phyloP scores from a whole-genome alignment of 2,113 vertebrate species.

The Amazona vittata region DNA sequence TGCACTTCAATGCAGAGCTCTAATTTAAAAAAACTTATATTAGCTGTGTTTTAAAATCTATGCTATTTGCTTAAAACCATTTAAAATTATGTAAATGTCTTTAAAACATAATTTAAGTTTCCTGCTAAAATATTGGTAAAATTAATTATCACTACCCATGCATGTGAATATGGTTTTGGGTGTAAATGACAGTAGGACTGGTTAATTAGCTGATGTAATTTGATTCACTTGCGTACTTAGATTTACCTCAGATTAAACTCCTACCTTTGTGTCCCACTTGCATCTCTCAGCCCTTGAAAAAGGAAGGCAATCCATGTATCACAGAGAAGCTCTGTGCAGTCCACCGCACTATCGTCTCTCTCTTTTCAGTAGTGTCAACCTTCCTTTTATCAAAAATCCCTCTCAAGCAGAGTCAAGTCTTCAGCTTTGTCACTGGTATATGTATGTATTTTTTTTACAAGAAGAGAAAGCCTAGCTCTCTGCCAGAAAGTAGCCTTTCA shows the following conservation, averaged over 20 bases:
- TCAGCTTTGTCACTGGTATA: background rate
- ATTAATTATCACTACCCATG: background rate
- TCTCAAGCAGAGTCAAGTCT: background rate
- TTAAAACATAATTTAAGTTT: background rate
- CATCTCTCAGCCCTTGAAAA: background rate
- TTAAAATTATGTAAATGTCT: background rate
- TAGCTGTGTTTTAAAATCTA: background rate
- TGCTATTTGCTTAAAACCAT: background rate
- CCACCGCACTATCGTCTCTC: background rate
- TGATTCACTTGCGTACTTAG: background rate
- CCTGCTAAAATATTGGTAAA: background rate
- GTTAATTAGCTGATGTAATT: background rate
- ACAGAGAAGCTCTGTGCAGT: background rate
- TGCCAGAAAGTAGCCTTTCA: slow-evolving; percentile 25
- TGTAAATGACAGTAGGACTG: background rate
- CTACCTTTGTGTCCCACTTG: background rate
- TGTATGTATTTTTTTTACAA: background rate
- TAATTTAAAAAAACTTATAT: background rate
- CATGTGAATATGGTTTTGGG: background rate
- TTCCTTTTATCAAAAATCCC: background rate
- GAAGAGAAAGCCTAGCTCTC: background rate
- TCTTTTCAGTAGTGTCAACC: background rate
- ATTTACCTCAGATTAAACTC: background rate
- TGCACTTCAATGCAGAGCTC: background rate
- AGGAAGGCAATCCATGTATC: background rate